These are phyloP conservation scores for Leucoraja erinaceus DNA, from an alignment of 2,113 vertebrate species.

Conservation along the genomic window DNA sequence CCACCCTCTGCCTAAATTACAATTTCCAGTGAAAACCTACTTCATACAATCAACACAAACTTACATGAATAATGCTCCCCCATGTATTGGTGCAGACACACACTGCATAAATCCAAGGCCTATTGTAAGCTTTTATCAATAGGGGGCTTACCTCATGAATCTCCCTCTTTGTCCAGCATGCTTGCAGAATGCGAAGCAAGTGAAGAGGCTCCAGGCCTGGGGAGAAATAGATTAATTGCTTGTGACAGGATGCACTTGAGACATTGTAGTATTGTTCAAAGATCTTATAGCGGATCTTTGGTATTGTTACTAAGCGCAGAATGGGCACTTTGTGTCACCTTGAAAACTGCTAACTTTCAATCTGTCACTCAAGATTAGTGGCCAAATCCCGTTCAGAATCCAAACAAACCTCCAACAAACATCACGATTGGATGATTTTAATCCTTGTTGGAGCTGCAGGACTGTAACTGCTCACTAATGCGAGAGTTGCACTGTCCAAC, in stretches of 20 bases:
- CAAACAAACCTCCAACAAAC: constrained; percentile 37
- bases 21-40: constrained; percentile 23
- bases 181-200: constrained; percentile 47
- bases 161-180: constrained; percentile 48
- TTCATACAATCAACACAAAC: constrained; percentile 15
- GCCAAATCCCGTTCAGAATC: constrained; percentile 8
- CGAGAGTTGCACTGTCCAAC: neutral
- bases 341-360: constrained; percentile 46
- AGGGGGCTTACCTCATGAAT: constrained; percentile 52
- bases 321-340: constrained; percentile 45
- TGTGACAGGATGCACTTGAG: constrained; percentile 45
- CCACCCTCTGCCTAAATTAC: neutral
- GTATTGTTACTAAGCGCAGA: constrained; percentile 47
- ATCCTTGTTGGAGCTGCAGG: neutral
- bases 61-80: constrained; percentile 25
- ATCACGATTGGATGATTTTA: neutral
- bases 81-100: constrained; percentile 35
- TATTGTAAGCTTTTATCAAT: constrained; percentile 39
- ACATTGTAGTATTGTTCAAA: constrained; percentile 52
- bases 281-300: too few relatives aligned
- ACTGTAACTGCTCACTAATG: neutral
- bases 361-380: constrained; percentile 37
- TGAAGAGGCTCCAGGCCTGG: constrained; percentile 46
- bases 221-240: constrained; percentile 50
- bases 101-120: constrained; percentile 41